Evolutionary conservation across 2,888 invertebrate genomes (phyloP).

Genomic region (Parnassius glacialis): DNA sequence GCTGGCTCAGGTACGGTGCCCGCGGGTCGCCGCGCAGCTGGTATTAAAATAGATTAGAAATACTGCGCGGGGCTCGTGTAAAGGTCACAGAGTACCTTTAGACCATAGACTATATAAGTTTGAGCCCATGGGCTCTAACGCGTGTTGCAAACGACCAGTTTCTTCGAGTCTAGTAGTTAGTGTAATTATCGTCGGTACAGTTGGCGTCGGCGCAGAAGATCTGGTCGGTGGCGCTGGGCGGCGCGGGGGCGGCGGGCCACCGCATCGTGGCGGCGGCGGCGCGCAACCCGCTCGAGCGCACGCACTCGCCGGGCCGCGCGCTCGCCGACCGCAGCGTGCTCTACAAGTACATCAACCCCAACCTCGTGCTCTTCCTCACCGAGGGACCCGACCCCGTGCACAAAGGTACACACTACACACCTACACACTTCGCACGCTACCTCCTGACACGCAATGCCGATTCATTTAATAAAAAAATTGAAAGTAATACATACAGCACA

Average conservation of each 20-base stretch:
- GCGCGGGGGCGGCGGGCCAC: conserved; percentile 74
- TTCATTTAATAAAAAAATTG: too few species aligned
- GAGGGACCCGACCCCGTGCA: conserved; percentile 87
- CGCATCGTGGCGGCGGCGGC: conserved; percentile 83
- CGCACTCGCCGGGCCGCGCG: conserved; percentile 97
- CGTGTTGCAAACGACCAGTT: too few species aligned
- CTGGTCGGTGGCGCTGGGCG: conserved; percentile 56
- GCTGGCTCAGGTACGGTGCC: conserved; percentile 64
- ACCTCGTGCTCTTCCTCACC: conserved; percentile 93
- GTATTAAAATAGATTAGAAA: too few species aligned
- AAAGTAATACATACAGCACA: too few species aligned
- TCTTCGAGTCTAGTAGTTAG: too few species aligned
- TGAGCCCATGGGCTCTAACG: too few species aligned
- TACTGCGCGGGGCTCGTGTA: too few species aligned
- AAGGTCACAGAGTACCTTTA: too few species aligned
- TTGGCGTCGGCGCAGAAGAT: background rate
- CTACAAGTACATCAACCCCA: conserved; percentile 99
- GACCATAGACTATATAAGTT: too few species aligned
- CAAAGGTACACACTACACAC: conserved; percentile 79
- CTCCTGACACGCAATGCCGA: too few species aligned
- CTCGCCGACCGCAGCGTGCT: conserved; percentile 97
- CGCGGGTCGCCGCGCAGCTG: conserved; percentile 79
- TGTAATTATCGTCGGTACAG: background rate
- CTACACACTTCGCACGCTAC: too few species aligned
- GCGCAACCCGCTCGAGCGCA: conserved; percentile 86